A percentile compares a stretch with the other conserved stretches of the same genome.
Evolutionary conservation across 2,888 invertebrate genomes (phyloP).

Genomic region (Nomada goodeniana): DNA sequence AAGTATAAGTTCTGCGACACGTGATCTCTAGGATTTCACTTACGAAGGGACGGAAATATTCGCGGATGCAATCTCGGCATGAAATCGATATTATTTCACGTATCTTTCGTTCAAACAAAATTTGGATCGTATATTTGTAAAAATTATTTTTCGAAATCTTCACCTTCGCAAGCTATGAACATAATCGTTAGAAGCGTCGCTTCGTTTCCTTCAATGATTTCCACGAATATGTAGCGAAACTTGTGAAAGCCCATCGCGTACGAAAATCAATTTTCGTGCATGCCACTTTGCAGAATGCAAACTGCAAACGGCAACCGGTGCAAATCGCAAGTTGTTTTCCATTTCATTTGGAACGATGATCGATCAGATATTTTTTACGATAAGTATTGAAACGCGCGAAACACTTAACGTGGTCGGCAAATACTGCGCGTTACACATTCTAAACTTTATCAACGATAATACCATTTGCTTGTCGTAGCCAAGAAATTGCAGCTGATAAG

Average conservation of each 20-base stretch:
- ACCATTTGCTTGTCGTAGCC: neutral
- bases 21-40: no score
- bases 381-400: neutral
- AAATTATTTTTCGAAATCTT: neutral
- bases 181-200: neutral
- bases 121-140: no score
- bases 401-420: constrained; percentile 5
- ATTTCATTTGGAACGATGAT: neutral
- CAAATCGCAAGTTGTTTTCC: neutral
- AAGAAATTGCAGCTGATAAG: constrained; percentile 4
- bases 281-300: no score
- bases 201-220: no score
- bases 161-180: neutral
- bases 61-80: no score
- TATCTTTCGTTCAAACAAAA: neutral
- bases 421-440: neutral
- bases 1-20: no score
- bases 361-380: neutral
- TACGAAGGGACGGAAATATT: no score
- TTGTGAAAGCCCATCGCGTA: no score
- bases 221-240: no score
- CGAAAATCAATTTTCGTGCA: no score
- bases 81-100: no score
- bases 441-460: constrained; percentile 7
- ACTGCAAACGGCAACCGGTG: neutral